Conservation (phyloP, 2,888 invertebrate species). For the Buathra laborator region DNA sequence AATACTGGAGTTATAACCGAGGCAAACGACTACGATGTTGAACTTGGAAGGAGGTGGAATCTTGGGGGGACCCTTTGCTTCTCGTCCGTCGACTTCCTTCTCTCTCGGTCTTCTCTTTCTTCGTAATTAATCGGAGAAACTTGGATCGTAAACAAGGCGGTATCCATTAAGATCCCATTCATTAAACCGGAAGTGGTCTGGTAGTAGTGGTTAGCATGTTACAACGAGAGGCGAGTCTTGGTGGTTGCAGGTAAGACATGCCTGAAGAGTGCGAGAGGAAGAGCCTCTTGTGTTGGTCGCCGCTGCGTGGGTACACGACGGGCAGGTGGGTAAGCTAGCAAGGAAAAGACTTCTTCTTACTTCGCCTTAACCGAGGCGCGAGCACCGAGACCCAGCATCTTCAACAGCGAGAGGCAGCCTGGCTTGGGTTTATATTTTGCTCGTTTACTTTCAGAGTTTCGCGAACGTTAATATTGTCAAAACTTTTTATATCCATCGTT, state of each 20-base stretch:
- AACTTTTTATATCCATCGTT: conserved; percentile 19
- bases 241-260: conserved; percentile 37
- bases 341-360: conserved; percentile 40
- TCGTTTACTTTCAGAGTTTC: conserved; percentile 13
- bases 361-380: conserved; percentile 23
- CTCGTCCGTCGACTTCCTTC: conserved; percentile 50
- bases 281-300: conserved; percentile 40
- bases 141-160: conserved; percentile 81
- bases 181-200: conserved; percentile 79
- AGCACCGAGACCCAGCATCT: conserved; percentile 20
- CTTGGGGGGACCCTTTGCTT: conserved; percentile 22
- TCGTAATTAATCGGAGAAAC: conserved; percentile 81
- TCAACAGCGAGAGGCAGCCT: conserved; percentile 2
- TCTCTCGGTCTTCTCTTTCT: conserved; percentile 52
- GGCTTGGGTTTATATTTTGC: conserved; percentile 8
- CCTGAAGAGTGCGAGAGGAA: neutral
- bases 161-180: conserved; percentile 82
- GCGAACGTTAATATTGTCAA: conserved; percentile 1
- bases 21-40: conserved; percentile 49
- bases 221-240: conserved; percentile 26
- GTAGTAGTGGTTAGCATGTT: conserved; percentile 50
- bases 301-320: conserved; percentile 37
- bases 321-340: conserved; percentile 63
- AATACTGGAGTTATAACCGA: conserved; percentile 56
- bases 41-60: conserved; percentile 39